A percentile compares a stretch with the other conserved stretches of the same genome.
phyloP scores from a whole-genome alignment of 2,888 invertebrate species.

The Baccha elongata region DNA sequence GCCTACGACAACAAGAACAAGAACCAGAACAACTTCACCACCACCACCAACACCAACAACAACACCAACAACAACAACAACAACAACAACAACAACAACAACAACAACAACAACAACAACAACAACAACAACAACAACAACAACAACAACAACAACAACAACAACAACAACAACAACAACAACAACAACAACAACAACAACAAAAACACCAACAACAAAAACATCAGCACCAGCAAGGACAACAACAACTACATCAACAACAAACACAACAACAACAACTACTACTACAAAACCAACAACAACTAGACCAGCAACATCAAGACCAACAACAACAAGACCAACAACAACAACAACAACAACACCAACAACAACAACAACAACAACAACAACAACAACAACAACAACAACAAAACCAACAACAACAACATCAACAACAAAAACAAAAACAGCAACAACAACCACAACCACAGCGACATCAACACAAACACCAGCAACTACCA shows the following conservation, averaged over 20 bases:
- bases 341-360: slow-evolving; percentile 57
- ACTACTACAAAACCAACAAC: too few species aligned
- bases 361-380: slow-evolving; percentile 71
- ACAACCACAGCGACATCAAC: slow-evolving; percentile 68
- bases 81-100: slow-evolving; percentile 69
- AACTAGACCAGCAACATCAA: too few species aligned
- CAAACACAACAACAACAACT: slow-evolving; percentile 31
- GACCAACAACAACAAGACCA: slow-evolving; percentile 58
- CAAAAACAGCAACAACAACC: too few species aligned
- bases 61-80: slow-evolving; percentile 70
- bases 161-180: slow-evolving; percentile 58
- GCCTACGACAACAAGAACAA: slow-evolving; percentile 21
- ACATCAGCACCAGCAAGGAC: slow-evolving; percentile 68
- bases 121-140: slow-evolving; percentile 71
- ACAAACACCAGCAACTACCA: slow-evolving; percentile 74
- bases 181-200: slow-evolving; percentile 54
- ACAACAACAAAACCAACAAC: slow-evolving; percentile 58
- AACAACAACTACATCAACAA: slow-evolving; percentile 75
- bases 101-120: slow-evolving; percentile 33
- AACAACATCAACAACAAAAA: slow-evolving; percentile 58
- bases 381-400: slow-evolving; percentile 69
- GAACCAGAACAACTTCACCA: too few species aligned
- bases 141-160: slow-evolving; percentile 70
- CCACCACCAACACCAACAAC: slow-evolving; percentile 69
- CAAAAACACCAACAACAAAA: too few species aligned